Conservation (phyloP, 2,888 invertebrate species). For the Polylopha cassiicola region DNA sequence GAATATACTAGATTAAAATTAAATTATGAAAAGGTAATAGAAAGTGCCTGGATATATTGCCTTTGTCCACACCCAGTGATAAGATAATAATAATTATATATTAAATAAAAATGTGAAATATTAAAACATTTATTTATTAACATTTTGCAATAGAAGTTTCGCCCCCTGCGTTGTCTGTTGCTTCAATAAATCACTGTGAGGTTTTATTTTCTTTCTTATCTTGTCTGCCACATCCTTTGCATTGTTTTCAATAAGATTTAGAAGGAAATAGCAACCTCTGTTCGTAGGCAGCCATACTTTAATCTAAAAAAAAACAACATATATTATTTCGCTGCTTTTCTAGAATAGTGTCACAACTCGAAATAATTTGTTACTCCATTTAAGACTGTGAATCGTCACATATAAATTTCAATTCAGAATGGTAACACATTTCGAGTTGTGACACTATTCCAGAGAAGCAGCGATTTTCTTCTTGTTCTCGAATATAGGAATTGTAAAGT, state of each 20-base stretch:
- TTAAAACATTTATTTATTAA: conserved; percentile 44
- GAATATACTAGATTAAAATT: conserved; percentile 4
- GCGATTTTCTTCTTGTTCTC: no score
- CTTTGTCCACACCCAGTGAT: no score
- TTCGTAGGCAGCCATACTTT: conserved; percentile 82
- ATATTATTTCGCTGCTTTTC: not conserved
- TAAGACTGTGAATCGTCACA: no score
- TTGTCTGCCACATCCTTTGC: conserved; percentile 52
- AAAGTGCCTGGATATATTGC: no score
- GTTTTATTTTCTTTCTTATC: conserved; percentile 69
- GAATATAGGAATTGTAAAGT: no score
- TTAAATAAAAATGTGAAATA: conserved; percentile 1
- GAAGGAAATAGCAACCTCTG: conserved; percentile 85
- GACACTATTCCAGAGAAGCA: no score
- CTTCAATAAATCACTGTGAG: conserved; percentile 63
- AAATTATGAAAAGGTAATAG: conserved; percentile 1
- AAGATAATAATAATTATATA: no score
- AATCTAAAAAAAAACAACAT: conserved; percentile 63
- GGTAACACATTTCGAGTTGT: no score
- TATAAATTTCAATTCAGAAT: no score
- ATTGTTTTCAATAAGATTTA: conserved; percentile 81
- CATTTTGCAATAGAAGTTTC: conserved; percentile 78
- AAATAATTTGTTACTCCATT: no score
- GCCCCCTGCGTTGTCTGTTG: conserved; percentile 78
- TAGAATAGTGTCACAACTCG: no score